Conservation (phyloP, 1,140 invertebrate species). For the Atta cephalotes region DNA sequence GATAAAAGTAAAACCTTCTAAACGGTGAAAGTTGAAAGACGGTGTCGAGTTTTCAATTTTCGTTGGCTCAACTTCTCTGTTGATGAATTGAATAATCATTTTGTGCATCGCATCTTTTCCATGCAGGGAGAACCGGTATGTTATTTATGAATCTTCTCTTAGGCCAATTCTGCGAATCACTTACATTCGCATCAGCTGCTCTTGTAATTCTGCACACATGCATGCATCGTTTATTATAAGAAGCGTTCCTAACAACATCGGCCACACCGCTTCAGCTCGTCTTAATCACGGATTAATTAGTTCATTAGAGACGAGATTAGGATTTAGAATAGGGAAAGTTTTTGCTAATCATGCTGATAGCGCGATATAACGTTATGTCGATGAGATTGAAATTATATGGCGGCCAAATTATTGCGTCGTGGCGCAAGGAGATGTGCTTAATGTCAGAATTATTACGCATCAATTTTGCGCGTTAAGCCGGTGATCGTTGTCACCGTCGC, state of each 20-base stretch:
- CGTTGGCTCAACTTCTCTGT: constrained; percentile 23
- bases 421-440: constrained; percentile 45
- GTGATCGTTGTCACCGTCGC: constrained; percentile 57
- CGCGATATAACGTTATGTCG: background rate
- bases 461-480: constrained; percentile 31
- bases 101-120: constrained; percentile 2
- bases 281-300: constrained; percentile 41
- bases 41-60: constrained; percentile 56
- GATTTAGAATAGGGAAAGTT: constrained; percentile 44
- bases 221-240: background rate
- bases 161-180: constrained; percentile 20
- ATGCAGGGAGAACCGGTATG: constrained; percentile 16
- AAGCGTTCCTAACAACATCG: constrained; percentile 20
- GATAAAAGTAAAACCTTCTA: constrained; percentile 51
- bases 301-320: constrained; percentile 50
- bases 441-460: constrained; percentile 49
- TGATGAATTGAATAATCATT: constrained; percentile 54
- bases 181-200: constrained; percentile 33
- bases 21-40: constrained; percentile 56
- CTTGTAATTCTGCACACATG: background rate
- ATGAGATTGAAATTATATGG: constrained; percentile 26
- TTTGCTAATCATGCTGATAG: constrained; percentile 12
- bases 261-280: background rate
- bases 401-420: background rate
- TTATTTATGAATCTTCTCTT: constrained; percentile 15